Base-by-base conservation (phyloP, 1,140 invertebrate genomes). In the Ceratoteleas bidentatus region DNA sequence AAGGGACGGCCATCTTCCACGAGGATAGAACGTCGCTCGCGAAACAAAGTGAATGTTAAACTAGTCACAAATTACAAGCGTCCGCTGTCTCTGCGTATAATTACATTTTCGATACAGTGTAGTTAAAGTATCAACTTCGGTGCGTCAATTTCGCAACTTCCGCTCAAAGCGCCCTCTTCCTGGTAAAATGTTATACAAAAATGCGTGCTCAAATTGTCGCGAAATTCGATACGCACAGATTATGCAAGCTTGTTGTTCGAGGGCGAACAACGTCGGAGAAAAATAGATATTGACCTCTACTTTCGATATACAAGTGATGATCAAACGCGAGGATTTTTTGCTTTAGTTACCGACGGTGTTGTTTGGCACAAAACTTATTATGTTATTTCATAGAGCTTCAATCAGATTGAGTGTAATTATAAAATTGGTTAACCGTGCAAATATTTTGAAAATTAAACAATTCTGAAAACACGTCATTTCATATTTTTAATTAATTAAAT, bases 1-100 rank as follows among this genome's bases (percentile, higher is more conserved):
- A 24, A 24, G 24, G 24, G 24, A 24, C 24, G 24, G 24, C 4
- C 24, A 24, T 24, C 24, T 24, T 56, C 78, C 60, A 60, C 10
- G 61, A 50, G 47, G 6, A 49, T 7, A 49, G 14, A 14, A 43
- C 40, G 40, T 43, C 40, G 47, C 6, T 7, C n/a, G 47, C 34
- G 54, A 72, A 70, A 76, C 72, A 76, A 81, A 81, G 79, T 72
- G 80, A 82, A 77, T 69, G 50, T 57, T 57, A n/a, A 82, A 82
- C 52, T 72, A 76, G 72, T 73, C 68, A 53, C 73, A 65, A 82
- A 73, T 82, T 82, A 73, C 53, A 82, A 68, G 73, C 57, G 79
- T 73, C 66, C 64, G 34, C 47, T 77, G 62, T 77, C 61, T 60
- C 52, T 45, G 24, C 50, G 66, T 76, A 32, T 81, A 81, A 76